Evolutionary conservation across 2,888 invertebrate species (phyloP), one percentile per base, ranked within the genome.

Genomic region (Amblyjoppa fuscipennis): DNA sequence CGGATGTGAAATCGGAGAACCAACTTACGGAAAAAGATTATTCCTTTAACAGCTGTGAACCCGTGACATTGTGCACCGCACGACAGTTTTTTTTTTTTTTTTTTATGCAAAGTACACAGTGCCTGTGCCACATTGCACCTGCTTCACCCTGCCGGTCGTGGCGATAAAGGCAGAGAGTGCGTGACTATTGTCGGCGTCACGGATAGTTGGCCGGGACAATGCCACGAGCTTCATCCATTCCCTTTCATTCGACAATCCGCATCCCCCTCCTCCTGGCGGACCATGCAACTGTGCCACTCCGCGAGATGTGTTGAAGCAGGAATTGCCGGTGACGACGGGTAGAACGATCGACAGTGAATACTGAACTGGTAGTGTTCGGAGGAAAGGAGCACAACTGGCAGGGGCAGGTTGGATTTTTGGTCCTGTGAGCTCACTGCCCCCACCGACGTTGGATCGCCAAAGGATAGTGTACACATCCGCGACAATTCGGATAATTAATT

Each of bases 401-500:
- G 41, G 66, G 75, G 45, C 38, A 25, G 61, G 64, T 71, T 51
- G 61, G 34, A 71, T 79, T 79, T 79, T 78, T 78, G 69, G 78
- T 70, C 45, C n/a, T 61, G 45, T 49, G 53, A 74, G 74, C 66
- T 28, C 59, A 45, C 69, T 69, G 69, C 66, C 31, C 11, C 11
- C 31, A 69, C 34, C 69, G 53, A 4, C 70, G 34, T 68, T 53
- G 69, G 69, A 66, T 41, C 25, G 77, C 45, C 74, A 53, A 38
- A 78, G 41, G 59, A 73, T 69, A 74, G 13, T 59, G 76, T 79
- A 79, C 82, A 68, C 75, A 83, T 81, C 76, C 84, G 59, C 71
- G 56, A 77, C 85, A 80, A 83, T 86, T 84, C 86, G 74, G 84
- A 86, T 86, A 84, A 86, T 86, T 86, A 86, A 86, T 84, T 71